Percentiles rank a stretch among this genome's conserved stretches.
Conservation (phyloP, 2,797 vertebrate species). For the Chanos chanos region DNA sequence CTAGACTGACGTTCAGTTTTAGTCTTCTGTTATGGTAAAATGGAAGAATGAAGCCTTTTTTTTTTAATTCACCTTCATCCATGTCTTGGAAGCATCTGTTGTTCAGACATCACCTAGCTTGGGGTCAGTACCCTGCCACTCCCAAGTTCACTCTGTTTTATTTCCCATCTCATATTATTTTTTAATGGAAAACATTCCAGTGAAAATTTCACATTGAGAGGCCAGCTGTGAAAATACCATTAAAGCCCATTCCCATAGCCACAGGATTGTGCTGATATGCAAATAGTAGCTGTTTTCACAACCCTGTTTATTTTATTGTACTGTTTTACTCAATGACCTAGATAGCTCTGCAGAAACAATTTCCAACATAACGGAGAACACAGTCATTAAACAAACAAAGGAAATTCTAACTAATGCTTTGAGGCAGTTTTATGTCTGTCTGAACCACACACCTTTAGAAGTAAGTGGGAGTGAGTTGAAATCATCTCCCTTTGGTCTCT, state of each 20-base stretch:
- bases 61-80: too few relatives aligned
- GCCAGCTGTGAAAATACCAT: conserved; percentile 42
- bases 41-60: too few relatives aligned
- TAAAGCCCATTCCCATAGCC: conserved; percentile 24
- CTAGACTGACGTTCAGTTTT: too few relatives aligned
- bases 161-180: not conserved
- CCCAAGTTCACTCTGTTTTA: not conserved
- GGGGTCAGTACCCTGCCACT: too few relatives aligned
- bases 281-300: conserved; percentile 51
- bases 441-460: too few relatives aligned
- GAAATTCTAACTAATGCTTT: not conserved
- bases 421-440: not conserved
- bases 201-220: conserved; percentile 27
- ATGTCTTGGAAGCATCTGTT: too few relatives aligned
- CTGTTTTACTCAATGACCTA: conserved; percentile 46
- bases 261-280: conserved; percentile 41
- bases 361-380: conserved; percentile 5
- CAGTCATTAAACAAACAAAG: not conserved
- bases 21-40: too few relatives aligned
- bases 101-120: too few relatives aligned
- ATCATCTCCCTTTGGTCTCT: not conserved
- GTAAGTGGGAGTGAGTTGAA: not conserved
- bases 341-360: conserved; percentile 36
- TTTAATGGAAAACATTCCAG: not conserved
- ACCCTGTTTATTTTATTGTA: conserved; percentile 54